Conservation (phyloP, 2,797 vertebrate species). For the Aselliscus stoliczkanus region DNA sequence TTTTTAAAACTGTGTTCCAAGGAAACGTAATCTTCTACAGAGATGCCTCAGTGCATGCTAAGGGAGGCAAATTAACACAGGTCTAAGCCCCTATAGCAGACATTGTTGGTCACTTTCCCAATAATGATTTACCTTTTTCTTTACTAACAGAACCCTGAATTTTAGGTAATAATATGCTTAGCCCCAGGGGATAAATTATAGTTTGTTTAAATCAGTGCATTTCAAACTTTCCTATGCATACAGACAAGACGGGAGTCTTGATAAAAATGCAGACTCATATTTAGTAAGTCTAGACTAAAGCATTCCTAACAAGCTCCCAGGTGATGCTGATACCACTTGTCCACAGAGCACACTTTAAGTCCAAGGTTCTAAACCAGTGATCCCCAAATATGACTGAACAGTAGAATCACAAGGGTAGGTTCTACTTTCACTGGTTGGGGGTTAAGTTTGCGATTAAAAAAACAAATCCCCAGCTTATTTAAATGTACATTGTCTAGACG, state of each 20-base stretch:
- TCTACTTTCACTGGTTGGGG: not conserved
- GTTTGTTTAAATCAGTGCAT: not conserved
- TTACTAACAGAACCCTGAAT: not conserved
- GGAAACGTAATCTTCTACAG: not conserved
- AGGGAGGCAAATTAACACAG: not conserved
- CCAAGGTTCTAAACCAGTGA: not conserved
- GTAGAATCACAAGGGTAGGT: not conserved
- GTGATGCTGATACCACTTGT: not conserved
- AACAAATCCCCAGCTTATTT: not conserved
- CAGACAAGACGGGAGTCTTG: not conserved
- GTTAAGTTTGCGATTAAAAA: not conserved
- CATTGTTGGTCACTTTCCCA: not conserved
- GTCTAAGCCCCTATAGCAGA: not conserved
- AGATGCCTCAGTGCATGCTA: not conserved
- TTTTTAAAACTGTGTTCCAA: not conserved
- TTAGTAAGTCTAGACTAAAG: not conserved
- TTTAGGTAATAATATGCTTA: not conserved
- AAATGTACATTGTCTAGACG: not conserved
- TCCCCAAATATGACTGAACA: not conserved
- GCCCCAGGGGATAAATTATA: not conserved
- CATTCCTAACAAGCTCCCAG: not conserved
- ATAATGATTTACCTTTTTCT: not conserved
- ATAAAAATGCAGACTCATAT: not conserved
- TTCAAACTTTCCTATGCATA: not conserved
- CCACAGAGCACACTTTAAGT: not conserved